Conservation (phyloP, 2,797 vertebrate genomes). For the Tamandua tetradactyla region DNA sequence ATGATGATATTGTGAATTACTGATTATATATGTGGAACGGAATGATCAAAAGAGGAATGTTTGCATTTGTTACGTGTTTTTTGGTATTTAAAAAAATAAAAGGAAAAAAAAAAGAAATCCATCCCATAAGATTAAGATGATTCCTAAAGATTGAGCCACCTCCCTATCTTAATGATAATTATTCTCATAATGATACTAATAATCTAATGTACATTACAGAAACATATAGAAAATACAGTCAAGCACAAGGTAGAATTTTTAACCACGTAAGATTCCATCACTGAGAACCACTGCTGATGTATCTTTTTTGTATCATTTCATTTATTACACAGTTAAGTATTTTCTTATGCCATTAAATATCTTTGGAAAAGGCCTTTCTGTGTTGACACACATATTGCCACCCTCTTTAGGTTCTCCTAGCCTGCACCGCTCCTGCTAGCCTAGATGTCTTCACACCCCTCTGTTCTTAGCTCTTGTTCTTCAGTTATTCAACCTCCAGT, state of each 20-base stretch:
- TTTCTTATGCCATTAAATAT: background rate
- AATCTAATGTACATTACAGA: background rate
- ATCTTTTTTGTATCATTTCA: slow-evolving; percentile 7
- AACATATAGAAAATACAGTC: background rate
- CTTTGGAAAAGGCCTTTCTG: background rate
- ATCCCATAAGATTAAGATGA: background rate
- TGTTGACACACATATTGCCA: background rate
- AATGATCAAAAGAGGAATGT: no score
- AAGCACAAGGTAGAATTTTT: background rate
- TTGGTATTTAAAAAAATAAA: no score
- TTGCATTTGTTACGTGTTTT: no score
- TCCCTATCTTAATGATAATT: background rate
- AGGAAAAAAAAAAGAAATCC: background rate
- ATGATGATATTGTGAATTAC: no score
- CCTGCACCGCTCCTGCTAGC: background rate
- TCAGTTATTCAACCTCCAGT: background rate
- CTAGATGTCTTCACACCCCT: background rate
- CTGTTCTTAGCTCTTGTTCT: background rate
- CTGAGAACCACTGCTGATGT: background rate
- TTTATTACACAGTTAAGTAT: background rate
- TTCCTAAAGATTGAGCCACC: background rate
- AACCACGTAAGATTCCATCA: background rate
- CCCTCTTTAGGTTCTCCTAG: background rate
- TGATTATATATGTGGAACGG: no score
- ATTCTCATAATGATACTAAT: background rate